A percentile compares a stretch with the other conserved stretches of the same genome.
Evolutionary conservation across 2,113 vertebrate species (phyloP).

Genomic region (Apus apus): DNA sequence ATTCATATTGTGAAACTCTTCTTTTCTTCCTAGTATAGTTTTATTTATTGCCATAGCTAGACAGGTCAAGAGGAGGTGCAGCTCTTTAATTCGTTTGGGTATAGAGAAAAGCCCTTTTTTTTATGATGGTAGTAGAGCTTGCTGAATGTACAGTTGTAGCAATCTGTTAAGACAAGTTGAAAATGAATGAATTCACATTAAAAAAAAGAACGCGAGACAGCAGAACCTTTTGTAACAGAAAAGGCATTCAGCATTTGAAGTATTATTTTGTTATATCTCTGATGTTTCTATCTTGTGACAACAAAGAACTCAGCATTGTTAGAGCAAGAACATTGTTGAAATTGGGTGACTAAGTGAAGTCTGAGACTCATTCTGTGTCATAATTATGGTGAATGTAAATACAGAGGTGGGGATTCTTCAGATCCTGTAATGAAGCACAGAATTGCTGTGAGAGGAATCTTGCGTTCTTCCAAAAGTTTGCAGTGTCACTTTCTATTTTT

Average conservation of each 20-base stretch:
- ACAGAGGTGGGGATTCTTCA: background rate
- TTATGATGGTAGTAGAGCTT: background rate
- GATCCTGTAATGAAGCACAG: background rate
- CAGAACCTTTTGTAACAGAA: background rate
- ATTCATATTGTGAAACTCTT: background rate
- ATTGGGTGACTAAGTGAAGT: background rate
- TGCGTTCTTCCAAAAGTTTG: background rate
- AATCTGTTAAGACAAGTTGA: background rate
- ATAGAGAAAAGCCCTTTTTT: constrained; percentile 1
- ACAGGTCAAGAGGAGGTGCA: background rate
- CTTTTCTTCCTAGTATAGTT: background rate
- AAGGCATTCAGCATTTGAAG: background rate
- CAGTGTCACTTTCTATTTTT: background rate
- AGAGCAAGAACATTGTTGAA: background rate
- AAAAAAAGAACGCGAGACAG: background rate
- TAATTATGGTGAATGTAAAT: background rate
- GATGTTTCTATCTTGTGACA: background rate
- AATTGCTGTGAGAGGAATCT: background rate
- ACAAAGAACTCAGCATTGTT: background rate
- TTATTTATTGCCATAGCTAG: background rate
- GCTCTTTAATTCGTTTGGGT: background rate
- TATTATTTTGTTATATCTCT: background rate
- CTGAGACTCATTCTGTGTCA: background rate
- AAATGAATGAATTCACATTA: background rate
- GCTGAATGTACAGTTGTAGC: background rate